These are phyloP conservation scores for Acanthis flammea DNA, from an alignment of 2,797 vertebrate species.

Conservation along the genomic window DNA sequence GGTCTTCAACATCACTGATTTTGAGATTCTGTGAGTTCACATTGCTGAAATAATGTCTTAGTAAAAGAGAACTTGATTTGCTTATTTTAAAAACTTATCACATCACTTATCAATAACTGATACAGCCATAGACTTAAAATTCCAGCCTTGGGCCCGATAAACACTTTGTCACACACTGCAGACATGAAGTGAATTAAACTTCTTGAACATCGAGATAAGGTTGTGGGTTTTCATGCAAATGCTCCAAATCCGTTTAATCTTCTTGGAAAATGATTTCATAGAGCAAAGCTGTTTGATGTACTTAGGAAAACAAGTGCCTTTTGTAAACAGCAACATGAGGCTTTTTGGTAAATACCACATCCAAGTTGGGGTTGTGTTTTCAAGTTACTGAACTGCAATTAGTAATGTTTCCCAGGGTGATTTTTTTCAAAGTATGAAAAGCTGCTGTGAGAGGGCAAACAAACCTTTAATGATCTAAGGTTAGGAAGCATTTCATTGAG, in stretches of 20 bases:
- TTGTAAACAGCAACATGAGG: slow-evolving; percentile 42
- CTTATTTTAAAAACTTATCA: neutral
- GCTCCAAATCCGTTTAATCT: slow-evolving; percentile 64
- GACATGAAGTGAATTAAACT: slow-evolving; percentile 49
- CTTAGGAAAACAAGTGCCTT: slow-evolving; percentile 63
- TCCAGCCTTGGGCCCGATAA: slow-evolving; percentile 44
- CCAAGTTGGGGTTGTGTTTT: slow-evolving; percentile 3
- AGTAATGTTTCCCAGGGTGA: neutral
- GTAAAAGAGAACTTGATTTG: neutral
- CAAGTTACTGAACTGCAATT: neutral
- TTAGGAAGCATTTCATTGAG: neutral
- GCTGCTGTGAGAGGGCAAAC: neutral
- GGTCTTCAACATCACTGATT: neutral
- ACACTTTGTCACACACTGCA: neutral
- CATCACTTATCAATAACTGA: neutral
- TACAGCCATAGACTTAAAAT: neutral
- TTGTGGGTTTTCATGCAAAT: slow-evolving; percentile 65
- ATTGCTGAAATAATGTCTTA: neutral
- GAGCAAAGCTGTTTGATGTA: slow-evolving; percentile 70
- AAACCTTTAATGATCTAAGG: neutral
- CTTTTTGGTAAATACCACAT: slow-evolving; percentile 78
- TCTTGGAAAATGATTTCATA: slow-evolving; percentile 29
- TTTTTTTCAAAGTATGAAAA: neutral
- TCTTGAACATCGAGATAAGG: slow-evolving; percentile 65
- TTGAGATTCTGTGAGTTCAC: neutral